Percentiles rank a stretch among this genome's conserved stretches.
Conservation (phyloP, 2,888 invertebrate genomes). For the Myathropa florea region DNA sequence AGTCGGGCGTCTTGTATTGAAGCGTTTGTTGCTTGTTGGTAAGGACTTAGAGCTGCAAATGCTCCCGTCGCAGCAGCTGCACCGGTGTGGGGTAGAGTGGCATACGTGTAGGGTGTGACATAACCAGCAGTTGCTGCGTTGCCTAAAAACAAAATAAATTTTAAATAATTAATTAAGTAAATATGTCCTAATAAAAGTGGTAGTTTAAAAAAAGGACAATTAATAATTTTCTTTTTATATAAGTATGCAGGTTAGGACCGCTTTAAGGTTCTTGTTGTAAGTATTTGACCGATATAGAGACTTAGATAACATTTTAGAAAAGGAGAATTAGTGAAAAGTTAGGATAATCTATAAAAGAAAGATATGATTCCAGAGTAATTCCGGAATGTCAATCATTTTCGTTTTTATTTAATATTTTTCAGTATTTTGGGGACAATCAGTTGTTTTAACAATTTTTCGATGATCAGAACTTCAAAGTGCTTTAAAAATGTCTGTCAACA, state of each 20-base stretch:
- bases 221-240: background rate
- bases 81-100: constrained; percentile 61
- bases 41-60: constrained; percentile 59
- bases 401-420: too few species aligned
- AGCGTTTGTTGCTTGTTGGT: constrained; percentile 62
- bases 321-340: background rate
- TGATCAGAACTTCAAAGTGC: too few species aligned
- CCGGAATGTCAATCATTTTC: too few species aligned
- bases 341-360: background rate
- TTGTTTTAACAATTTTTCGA: too few species aligned
- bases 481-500: too few species aligned
- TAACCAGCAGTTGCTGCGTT: constrained; percentile 62
- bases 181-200: background rate
- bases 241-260: background rate
- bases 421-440: too few species aligned
- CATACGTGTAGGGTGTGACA: constrained; percentile 64
- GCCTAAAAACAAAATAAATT: constrained; percentile 34
- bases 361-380: background rate
- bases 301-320: background rate
- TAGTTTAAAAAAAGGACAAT: background rate
- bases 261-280: background rate
- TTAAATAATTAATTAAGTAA: background rate
- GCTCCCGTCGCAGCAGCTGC: constrained; percentile 53
- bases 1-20: constrained; percentile 64
- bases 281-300: background rate